Base-by-base conservation (phyloP, 2,888 invertebrate species). In the Leptinotarsa haldemani region DNA sequence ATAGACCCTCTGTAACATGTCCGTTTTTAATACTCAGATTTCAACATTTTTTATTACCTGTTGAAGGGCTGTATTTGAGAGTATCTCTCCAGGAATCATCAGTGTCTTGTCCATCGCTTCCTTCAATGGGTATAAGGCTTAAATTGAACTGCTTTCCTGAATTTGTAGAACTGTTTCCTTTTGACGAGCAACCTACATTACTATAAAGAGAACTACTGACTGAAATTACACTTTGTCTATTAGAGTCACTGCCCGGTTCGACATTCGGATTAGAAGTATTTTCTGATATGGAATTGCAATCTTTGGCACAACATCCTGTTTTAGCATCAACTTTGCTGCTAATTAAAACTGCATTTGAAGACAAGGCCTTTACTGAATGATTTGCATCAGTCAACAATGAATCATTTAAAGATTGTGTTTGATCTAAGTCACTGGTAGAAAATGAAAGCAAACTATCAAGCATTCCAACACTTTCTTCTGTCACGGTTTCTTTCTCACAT, bases 71-170 rank as follows among this genome's bases (percentile, higher is more conserved):
- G 40, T 40, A 12, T 53, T 52, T 53, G n/a, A 67, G 67, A 25
- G 20, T 56, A 58, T 68, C 68, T 56, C 20, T 56, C 68, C 68
- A 68, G 12, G 53, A 53, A 68, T 68, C 68, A 68, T 68, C 56
- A 16, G 68, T 68, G 40, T 68, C 56, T 68, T 68, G 68, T 30
- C 16, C 56, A 68, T 68, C 68, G 47, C 68, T 68, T 61, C 30
- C 61, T 5, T 61, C 20, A 46, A 56, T 56, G 47, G 9, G 12
- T 20, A 48, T 56, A 22, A 68, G 46, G 56, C 68, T 68, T 56
- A 68, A 15, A 56, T 52, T 46, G 22, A 46, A 56, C 46, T 30
- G 58, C 47, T 40, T 56, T 46, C 15, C 46, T 56, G 58, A 7
- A 5, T 18, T 68, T 46, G 20, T 46, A 1, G 12, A 46, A 40